A percentile compares a stretch with the other conserved stretches of the same genome.
These are phyloP conservation scores for Leucoma salicis DNA, from an alignment of 2,888 invertebrate species.

Conservation along the genomic window DNA sequence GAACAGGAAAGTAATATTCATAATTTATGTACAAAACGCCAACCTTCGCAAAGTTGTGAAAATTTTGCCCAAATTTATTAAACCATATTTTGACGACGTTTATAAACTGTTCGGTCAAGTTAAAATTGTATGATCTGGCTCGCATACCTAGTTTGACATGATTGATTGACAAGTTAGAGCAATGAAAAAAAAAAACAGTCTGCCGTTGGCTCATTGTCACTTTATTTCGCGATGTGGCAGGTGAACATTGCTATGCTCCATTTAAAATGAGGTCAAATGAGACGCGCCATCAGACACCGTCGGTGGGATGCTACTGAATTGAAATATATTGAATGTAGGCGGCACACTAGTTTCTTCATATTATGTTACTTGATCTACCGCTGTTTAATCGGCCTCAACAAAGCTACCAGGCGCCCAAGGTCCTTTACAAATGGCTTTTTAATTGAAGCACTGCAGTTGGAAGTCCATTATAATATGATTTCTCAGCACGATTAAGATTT, in stretches of 20 bases:
- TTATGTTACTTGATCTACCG: slow-evolving; percentile 31
- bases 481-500: slow-evolving; percentile 2
- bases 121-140: slow-evolving; percentile 1
- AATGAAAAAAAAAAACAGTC: slow-evolving; percentile 6
- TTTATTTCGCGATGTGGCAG: slow-evolving; percentile 34
- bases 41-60: slow-evolving; percentile 11
- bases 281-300: slow-evolving; percentile 43
- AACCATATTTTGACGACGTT: not conserved
- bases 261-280: slow-evolving; percentile 62
- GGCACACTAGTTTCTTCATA: slow-evolving; percentile 41
- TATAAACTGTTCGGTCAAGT: not conserved
- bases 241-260: slow-evolving; percentile 46
- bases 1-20: slow-evolving; percentile 9
- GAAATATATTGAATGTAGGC: slow-evolving; percentile 57
- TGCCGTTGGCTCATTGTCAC: slow-evolving; percentile 9
- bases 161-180: slow-evolving; percentile 3
- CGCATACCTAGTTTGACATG: not conserved
- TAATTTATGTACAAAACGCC: slow-evolving; percentile 10
- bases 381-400: slow-evolving; percentile 25
- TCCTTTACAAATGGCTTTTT: slow-evolving; percentile 8
- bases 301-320: slow-evolving; percentile 58
- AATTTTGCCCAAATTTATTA: slow-evolving; percentile 10
- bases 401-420: not conserved
- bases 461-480: slow-evolving; percentile 6
- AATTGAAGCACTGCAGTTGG: slow-evolving; percentile 11